These are phyloP conservation scores for Osmerus mordax DNA, from an alignment of 2,113 vertebrate genomes.

Conservation along the genomic window DNA sequence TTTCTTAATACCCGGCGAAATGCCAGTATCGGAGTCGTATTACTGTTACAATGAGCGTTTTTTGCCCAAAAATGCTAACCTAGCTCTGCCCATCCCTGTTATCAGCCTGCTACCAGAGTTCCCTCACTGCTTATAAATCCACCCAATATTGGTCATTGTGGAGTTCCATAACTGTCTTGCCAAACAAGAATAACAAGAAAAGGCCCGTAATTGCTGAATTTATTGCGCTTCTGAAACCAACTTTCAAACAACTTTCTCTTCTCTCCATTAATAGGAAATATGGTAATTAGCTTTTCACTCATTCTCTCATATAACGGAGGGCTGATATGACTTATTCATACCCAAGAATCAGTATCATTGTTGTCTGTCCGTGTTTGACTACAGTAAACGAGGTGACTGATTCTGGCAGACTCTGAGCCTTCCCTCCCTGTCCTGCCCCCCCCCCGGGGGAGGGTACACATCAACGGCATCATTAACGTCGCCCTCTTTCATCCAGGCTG, in stretches of 20 bases:
- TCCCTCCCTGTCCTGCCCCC: neutral
- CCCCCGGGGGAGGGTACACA: conserved; percentile 60
- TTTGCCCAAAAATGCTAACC: conserved; percentile 52
- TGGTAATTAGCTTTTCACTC: conserved; percentile 68
- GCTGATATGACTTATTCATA: conserved; percentile 71
- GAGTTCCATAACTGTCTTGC: conserved; percentile 46
- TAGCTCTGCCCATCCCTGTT: conserved; percentile 60
- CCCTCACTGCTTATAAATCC: conserved; percentile 61
- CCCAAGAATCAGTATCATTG: conserved; percentile 54
- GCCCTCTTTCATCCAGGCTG: conserved; percentile 66
- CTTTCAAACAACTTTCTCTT: conserved; percentile 59
- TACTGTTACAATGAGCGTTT: conserved; percentile 62
- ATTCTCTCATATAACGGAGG: conserved; percentile 56
- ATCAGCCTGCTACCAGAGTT: conserved; percentile 68
- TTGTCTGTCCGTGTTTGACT: conserved; percentile 56
- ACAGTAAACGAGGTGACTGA: conserved; percentile 27
- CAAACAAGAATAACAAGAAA: conserved; percentile 65
- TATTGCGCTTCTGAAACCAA: conserved; percentile 63
- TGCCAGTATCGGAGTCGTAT: conserved; percentile 57
- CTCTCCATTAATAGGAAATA: conserved; percentile 70
- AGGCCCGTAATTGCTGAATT: conserved; percentile 67
- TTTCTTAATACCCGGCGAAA: conserved; percentile 60
- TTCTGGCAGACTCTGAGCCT: conserved; percentile 24
- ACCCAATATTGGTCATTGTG: conserved; percentile 63
- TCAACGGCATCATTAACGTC: conserved; percentile 65